phyloP scores from a whole-genome alignment of 2,113 vertebrate genomes.

The Capra hircus region DNA sequence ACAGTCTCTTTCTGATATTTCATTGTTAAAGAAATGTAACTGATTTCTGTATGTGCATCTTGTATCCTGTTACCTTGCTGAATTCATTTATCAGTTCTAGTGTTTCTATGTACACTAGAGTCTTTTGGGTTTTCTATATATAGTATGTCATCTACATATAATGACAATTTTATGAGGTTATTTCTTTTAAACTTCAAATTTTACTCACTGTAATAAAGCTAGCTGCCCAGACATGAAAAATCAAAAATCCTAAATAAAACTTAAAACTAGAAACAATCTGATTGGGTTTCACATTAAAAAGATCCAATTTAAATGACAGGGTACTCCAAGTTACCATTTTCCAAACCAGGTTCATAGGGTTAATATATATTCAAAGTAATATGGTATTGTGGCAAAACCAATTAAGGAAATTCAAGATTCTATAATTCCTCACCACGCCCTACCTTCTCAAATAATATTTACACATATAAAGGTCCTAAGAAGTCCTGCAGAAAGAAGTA shows the following conservation, averaged over 20 bases:
- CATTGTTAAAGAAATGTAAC: not conserved
- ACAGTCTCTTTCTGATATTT: not conserved
- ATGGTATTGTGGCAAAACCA: not conserved
- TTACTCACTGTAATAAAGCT: not conserved
- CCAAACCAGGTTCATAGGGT: not conserved
- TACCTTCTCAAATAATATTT: not conserved
- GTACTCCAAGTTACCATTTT: not conserved
- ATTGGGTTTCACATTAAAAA: not conserved
- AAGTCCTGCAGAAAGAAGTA: slow-evolving; percentile 9
- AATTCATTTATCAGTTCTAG: not conserved
- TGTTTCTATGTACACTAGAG: not conserved
- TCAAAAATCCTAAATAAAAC: not conserved
- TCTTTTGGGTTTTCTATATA: not conserved
- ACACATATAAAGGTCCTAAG: not conserved
- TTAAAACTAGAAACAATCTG: not conserved
- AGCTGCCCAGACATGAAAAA: not conserved
- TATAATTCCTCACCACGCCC: not conserved
- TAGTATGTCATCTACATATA: not conserved
- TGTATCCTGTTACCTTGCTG: not conserved
- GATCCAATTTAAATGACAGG: not conserved
- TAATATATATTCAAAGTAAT: not conserved
- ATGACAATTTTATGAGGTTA: not conserved
- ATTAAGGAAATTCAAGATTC: not conserved
- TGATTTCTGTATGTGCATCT: not conserved
- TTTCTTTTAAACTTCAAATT: not conserved